Evolutionary conservation across 2,113 vertebrate species (phyloP).

Genomic region (Gadus macrocephalus): DNA sequence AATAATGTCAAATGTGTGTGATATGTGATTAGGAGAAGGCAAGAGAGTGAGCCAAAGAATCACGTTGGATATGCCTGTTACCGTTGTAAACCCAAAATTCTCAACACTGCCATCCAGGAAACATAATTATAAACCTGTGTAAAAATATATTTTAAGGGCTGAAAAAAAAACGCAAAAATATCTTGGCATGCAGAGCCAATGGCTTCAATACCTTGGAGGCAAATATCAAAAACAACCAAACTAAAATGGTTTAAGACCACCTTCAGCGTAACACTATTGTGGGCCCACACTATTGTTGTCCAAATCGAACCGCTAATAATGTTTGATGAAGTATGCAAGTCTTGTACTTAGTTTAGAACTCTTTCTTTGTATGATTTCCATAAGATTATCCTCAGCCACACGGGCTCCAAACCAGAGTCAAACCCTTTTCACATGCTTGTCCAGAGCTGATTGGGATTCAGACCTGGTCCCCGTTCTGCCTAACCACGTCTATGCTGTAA

Average conservation of each 20-base stretch:
- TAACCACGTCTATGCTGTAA: too few relatives aligned
- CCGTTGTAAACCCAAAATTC: conserved; percentile 38
- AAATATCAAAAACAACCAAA: conserved; percentile 13
- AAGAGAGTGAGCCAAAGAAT: conserved; percentile 24
- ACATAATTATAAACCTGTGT: conserved; percentile 39
- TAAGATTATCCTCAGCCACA: too few relatives aligned
- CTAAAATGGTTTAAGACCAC: too few relatives aligned
- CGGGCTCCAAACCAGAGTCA: too few relatives aligned
- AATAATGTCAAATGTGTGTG: too few relatives aligned
- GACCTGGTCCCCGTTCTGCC: too few relatives aligned
- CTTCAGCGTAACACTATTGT: background rate
- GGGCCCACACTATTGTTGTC: background rate
- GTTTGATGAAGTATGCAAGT: too few relatives aligned
- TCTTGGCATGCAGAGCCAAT: conserved; percentile 18
- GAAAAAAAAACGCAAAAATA: conserved; percentile 29
- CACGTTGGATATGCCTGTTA: conserved; percentile 30
- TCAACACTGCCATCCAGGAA: conserved; percentile 32
- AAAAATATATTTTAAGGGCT: conserved; percentile 36
- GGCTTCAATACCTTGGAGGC: conserved; percentile 21
- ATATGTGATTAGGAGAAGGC: conserved; percentile 25
- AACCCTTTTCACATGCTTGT: too few relatives aligned
- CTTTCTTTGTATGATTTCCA: too few relatives aligned
- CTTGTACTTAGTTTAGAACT: too few relatives aligned
- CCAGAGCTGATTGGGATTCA: too few relatives aligned
- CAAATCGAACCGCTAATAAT: background rate